phyloP scores from a whole-genome alignment of 2,113 vertebrate genomes.

The Guaruba guarouba region DNA sequence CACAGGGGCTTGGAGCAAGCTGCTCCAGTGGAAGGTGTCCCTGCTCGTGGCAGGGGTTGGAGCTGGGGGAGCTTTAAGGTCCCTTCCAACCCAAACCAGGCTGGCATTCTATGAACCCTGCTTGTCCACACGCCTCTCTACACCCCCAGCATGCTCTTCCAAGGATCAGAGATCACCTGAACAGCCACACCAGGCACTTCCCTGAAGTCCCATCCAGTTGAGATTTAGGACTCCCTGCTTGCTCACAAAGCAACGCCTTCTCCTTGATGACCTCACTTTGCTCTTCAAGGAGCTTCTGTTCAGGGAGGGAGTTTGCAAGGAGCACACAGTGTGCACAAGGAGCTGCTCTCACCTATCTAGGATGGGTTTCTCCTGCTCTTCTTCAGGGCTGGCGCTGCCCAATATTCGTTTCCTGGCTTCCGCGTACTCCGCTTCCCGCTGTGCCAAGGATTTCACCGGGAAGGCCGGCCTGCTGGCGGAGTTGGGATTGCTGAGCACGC shows the following conservation, averaged over 20 bases:
- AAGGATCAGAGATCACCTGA: not conserved
- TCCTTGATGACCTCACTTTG: rapidly evolving
- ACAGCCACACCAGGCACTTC: not conserved
- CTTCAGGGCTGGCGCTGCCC: slow-evolving; percentile 92
- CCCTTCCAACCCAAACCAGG: too few relatives aligned
- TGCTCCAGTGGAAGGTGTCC: not conserved
- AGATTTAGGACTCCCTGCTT: rapidly evolving
- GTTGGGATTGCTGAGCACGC: slow-evolving; percentile 80
- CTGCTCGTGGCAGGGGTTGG: not conserved
- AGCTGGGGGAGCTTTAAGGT: not conserved
- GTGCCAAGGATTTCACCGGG: slow-evolving; percentile 91
- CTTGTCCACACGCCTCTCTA: not conserved
- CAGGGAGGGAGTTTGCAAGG: rapidly evolving
- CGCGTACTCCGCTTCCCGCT: slow-evolving; percentile 94
- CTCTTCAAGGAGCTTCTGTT: not conserved
- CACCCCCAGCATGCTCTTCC: not conserved
- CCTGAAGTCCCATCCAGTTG: rapidly evolving
- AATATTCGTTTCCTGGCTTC: slow-evolving; percentile 94
- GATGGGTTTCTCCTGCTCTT: slow-evolving; percentile 89
- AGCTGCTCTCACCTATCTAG: slow-evolving; percentile 81
- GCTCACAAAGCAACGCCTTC: not conserved
- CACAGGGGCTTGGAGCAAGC: too few relatives aligned
- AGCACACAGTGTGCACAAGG: rapidly evolving
- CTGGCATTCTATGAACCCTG: not conserved
- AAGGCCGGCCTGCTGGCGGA: slow-evolving; percentile 82